phyloP scores from a whole-genome alignment of 2,888 invertebrate genomes.

The Eupithecia exiguata region DNA sequence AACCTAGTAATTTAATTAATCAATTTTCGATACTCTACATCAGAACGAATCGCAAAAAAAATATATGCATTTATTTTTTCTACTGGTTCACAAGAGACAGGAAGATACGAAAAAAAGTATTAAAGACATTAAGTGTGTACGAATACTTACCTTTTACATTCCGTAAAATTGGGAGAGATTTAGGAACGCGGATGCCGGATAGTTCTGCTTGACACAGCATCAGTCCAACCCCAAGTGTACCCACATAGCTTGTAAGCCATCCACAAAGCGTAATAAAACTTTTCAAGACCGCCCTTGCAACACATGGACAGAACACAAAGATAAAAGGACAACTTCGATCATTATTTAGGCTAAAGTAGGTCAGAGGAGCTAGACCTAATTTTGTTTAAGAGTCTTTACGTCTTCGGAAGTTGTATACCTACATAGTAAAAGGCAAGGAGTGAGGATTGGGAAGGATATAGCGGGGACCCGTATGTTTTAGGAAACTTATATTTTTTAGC shows the following conservation, averaged over 20 bases:
- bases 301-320: background rate
- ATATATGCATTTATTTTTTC: too few relatives aligned
- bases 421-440: background rate
- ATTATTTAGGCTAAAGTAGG: slow-evolving; percentile 21
- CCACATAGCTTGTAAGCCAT: background rate
- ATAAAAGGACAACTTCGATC: slow-evolving; percentile 6
- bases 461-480: slow-evolving; percentile 2
- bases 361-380: slow-evolving; percentile 41
- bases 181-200: too few relatives aligned
- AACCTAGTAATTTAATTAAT: too few relatives aligned
- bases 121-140: too few relatives aligned
- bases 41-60: too few relatives aligned
- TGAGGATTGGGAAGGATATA: background rate
- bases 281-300: background rate
- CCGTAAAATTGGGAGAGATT: too few relatives aligned
- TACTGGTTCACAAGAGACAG: too few relatives aligned
- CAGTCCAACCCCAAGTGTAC: background rate
- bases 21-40: too few relatives aligned
- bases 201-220: too few relatives aligned
- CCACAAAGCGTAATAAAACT: background rate
- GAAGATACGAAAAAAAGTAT: too few relatives aligned
- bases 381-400: slow-evolving; percentile 45
- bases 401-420: slow-evolving; percentile 32
- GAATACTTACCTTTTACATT: too few relatives aligned
- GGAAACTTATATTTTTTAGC: background rate